A percentile compares a stretch with the other conserved stretches of the same genome.
Conservation (phyloP, 2,113 vertebrate genomes). For the Laticauda laticaudata region DNA sequence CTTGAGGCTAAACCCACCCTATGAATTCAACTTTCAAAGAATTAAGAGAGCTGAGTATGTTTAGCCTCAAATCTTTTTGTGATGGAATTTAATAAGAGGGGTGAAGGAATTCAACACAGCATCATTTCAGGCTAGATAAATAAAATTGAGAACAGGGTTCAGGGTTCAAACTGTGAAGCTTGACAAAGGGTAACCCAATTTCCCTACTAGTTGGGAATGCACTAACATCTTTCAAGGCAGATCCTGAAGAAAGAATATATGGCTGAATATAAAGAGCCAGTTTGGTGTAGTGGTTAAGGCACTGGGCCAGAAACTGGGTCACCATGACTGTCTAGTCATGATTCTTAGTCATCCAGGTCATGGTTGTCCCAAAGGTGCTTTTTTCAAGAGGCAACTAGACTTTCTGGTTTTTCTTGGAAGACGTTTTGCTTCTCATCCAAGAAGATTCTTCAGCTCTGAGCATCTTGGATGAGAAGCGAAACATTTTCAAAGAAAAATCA, state of each 20-base stretch:
- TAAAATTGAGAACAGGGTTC: background rate
- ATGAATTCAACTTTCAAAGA: background rate
- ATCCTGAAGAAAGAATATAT: background rate
- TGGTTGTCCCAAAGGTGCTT: no score
- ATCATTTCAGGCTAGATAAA: background rate
- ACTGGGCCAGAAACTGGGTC: background rate
- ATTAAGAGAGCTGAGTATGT: background rate
- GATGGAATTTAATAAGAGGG: background rate
- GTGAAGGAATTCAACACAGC: background rate
- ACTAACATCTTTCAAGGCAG: background rate
- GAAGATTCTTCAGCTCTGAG: no score
- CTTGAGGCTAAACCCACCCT: background rate
- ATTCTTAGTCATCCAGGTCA: no score
- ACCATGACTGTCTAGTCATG: no score
- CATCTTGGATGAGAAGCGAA: no score
- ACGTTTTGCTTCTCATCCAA: no score
- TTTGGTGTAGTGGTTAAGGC: background rate
- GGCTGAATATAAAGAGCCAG: background rate
- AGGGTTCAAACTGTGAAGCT: background rate
- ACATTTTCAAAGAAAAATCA: no score
- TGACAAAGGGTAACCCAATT: background rate
- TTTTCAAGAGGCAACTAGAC: no score
- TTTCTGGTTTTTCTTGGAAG: no score
- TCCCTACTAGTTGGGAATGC: background rate
- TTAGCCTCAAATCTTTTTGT: background rate